These are phyloP conservation scores for Pristis pectinata DNA, from an alignment of 2,797 vertebrate species.

Conservation along the genomic window DNA sequence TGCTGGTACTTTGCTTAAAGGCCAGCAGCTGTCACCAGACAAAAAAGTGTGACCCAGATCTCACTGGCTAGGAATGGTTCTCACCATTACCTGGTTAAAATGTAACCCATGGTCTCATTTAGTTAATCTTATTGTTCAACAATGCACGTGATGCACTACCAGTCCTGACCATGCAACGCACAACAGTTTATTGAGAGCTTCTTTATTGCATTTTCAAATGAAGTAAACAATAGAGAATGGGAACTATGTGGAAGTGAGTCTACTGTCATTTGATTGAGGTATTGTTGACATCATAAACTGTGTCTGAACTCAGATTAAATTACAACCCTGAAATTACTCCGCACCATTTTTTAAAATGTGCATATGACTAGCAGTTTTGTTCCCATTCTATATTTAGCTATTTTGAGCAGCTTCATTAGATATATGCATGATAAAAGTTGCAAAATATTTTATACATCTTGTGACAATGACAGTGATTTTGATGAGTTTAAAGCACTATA, in stretches of 20 bases:
- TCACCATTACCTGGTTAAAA: neutral
- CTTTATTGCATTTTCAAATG: neutral
- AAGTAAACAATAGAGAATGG: neutral
- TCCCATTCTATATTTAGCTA: neutral
- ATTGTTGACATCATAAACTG: neutral
- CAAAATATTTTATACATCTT: neutral
- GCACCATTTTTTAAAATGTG: neutral
- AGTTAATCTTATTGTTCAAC: neutral
- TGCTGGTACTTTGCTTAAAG: neutral
- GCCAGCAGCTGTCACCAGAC: neutral
- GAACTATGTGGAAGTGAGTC: neutral
- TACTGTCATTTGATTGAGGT: neutral
- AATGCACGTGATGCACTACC: neutral
- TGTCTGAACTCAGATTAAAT: neutral
- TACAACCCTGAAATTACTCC: neutral
- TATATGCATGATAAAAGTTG: neutral
- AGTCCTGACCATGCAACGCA: too few species aligned
- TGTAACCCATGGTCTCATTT: neutral
- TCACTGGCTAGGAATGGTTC: neutral
- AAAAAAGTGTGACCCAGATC: neutral
- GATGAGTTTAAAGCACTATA: neutral
- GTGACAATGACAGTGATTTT: neutral
- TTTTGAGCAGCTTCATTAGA: neutral
- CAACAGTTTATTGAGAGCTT: neutral
- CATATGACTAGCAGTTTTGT: neutral